Conservation (phyloP, 2,888 invertebrate species). For the Apodemia mormo region DNA sequence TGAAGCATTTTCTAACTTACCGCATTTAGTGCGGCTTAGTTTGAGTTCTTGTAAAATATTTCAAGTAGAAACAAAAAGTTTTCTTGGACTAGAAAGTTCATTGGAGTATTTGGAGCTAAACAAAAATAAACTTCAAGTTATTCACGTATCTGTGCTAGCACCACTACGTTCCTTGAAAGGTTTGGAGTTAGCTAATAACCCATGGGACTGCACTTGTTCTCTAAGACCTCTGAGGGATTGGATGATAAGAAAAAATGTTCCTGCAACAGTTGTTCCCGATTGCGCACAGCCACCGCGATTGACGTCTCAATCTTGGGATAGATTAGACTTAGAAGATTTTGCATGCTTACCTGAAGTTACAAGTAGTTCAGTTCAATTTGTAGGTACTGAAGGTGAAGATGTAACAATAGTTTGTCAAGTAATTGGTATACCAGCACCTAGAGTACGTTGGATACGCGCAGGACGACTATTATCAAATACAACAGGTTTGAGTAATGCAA, state of each 20-base stretch:
- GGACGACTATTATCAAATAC: constrained; percentile 87
- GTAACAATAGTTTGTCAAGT: constrained; percentile 88
- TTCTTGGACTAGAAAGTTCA: constrained; percentile 86
- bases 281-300: constrained; percentile 86
- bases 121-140: constrained; percentile 86
- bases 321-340: constrained; percentile 89
- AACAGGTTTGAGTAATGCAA: constrained; percentile 58
- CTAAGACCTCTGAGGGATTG: constrained; percentile 88
- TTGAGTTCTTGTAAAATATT: constrained; percentile 87
- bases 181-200: constrained; percentile 88
- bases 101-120: constrained; percentile 90
- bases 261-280: constrained; percentile 84
- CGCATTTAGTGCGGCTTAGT: constrained; percentile 87
- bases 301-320: constrained; percentile 86
- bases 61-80: constrained; percentile 86
- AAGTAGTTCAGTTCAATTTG: constrained; percentile 81
- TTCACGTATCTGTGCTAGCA: constrained; percentile 85
- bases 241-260: constrained; percentile 90
- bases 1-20: constrained; percentile 85
- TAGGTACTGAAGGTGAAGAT: constrained; percentile 87
- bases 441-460: constrained; percentile 87
- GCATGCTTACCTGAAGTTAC: constrained; percentile 88
- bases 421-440: constrained; percentile 86
- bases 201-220: constrained; percentile 91
- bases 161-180: constrained; percentile 87